These are phyloP conservation scores for Centruroides vittatus DNA, from an alignment of 1,140 invertebrate species.

Conservation along the genomic window DNA sequence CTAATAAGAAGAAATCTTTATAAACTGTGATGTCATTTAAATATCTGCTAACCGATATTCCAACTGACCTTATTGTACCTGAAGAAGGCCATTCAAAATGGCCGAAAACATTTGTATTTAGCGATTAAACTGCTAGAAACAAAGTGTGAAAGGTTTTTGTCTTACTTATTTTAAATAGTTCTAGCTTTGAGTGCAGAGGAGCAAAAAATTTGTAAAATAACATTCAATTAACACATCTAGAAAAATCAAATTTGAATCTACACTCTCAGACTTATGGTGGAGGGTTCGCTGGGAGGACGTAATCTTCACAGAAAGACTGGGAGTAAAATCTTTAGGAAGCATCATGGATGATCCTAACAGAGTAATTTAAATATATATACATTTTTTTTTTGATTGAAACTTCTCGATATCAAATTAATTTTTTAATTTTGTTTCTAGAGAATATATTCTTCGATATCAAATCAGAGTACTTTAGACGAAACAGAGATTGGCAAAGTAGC, in stretches of 20 bases:
- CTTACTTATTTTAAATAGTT: too few relatives aligned
- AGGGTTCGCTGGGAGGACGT: conserved; percentile 18
- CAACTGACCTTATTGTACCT: too few relatives aligned
- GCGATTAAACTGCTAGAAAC: too few relatives aligned
- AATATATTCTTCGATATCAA: too few relatives aligned
- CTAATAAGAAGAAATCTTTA: too few relatives aligned
- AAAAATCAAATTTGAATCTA: conserved; percentile 15
- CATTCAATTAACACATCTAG: not conserved
- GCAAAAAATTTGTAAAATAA: too few relatives aligned
- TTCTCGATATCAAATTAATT: not conserved
- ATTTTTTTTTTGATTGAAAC: not conserved
- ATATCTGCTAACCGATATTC: too few relatives aligned
- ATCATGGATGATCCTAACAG: not conserved
- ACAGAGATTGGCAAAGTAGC: not conserved
- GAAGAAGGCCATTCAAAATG: too few relatives aligned
- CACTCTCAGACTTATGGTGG: conserved; percentile 20
- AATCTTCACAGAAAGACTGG: conserved; percentile 7
- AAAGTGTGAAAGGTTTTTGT: too few relatives aligned
- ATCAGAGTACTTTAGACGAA: not conserved
- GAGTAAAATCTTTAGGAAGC: conserved; percentile 1
- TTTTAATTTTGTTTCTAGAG: not conserved
- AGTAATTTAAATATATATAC: not conserved
- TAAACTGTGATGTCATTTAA: too few relatives aligned
- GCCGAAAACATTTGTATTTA: too few relatives aligned
- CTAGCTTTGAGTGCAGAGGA: too few relatives aligned